These are phyloP conservation scores for Haliaeetus leucogaster DNA, from an alignment of 2,113 vertebrate species.

Conservation along the genomic window DNA sequence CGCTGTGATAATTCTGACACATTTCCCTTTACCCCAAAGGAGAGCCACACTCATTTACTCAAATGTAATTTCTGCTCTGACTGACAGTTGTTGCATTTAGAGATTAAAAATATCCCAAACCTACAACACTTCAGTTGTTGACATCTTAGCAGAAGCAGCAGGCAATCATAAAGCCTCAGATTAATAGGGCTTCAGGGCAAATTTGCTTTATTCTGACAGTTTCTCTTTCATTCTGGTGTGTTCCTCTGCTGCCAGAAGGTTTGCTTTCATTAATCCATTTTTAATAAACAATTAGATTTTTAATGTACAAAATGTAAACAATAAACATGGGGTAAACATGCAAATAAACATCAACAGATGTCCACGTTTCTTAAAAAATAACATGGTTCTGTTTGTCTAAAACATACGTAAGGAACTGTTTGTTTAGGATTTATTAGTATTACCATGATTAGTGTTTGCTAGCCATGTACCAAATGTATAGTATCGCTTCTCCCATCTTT, in stretches of 20 bases:
- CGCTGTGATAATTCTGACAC: neutral
- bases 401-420: neutral
- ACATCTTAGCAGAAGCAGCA: conserved; percentile 26
- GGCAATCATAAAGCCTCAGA: conserved; percentile 17
- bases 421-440: neutral
- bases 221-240: neutral
- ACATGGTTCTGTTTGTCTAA: neutral
- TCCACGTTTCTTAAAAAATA: neutral
- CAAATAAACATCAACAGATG: neutral
- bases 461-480: neutral
- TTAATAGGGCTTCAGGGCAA: conserved; percentile 9
- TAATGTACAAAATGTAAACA: neutral
- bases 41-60: conserved; percentile 12
- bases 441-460: neutral
- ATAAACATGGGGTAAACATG: neutral
- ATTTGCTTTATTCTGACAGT: neutral
- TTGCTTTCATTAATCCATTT: neutral
- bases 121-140: neutral
- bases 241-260: neutral
- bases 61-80: conserved; percentile 10
- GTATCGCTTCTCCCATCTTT: fast-evolving
- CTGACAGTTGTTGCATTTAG: neutral
- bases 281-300: neutral
- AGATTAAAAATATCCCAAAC: conserved; percentile 43
- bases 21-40: conserved; percentile 11